Evolutionary conservation across 2,797 vertebrate genomes (phyloP), one percentile per base, ranked within the genome.

Genomic region (Dromococcyx pavoninus): DNA sequence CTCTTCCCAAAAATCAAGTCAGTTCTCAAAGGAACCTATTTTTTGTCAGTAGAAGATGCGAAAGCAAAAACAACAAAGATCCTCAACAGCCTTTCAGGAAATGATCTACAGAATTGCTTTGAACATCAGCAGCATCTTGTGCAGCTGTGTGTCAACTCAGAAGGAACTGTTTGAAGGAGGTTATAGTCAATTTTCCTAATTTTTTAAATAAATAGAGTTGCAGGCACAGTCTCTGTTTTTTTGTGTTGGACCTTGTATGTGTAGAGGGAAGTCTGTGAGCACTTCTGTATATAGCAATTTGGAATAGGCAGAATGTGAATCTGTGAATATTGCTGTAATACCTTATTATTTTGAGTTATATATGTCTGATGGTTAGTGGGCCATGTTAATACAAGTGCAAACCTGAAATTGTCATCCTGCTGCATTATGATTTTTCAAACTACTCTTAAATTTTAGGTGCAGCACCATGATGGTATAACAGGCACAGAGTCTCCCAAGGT

Each of bases 391-490:
- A 58, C 7, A 66, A 84, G 54, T 84, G 37, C 24, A 90, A 65
- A 62, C 39, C 46, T 78, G 50, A 80, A 81, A 8, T 6, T 89
- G 58, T 75, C 28, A 48, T 88, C 25, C 17, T 90, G 25, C 43
- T 86, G 6, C 10, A 37, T 28, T 84, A 32, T 93, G 48, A 91
- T 35, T 33, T 84, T 89, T 91, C 21, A 73, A 94, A 92, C 56
- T 81, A 1, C 39, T 73, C 71, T 70, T 83, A 30, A 65, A 76
- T 81, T 3, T 15, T 65, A 99, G 99, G 99, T 99, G 56, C 99
- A 99, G 94, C 99, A 99, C 93, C 99, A 99, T 0, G 98, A 99
- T 14, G 98, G 97, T 56, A 98, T 99, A 97, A 99, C 99, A 2
- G 99, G 99, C 65, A 99, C 99, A 0, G 98, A 99, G 96, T 98